Evolutionary conservation across 2,797 vertebrate genomes (phyloP).

Genomic region (Lacerta agilis): DNA sequence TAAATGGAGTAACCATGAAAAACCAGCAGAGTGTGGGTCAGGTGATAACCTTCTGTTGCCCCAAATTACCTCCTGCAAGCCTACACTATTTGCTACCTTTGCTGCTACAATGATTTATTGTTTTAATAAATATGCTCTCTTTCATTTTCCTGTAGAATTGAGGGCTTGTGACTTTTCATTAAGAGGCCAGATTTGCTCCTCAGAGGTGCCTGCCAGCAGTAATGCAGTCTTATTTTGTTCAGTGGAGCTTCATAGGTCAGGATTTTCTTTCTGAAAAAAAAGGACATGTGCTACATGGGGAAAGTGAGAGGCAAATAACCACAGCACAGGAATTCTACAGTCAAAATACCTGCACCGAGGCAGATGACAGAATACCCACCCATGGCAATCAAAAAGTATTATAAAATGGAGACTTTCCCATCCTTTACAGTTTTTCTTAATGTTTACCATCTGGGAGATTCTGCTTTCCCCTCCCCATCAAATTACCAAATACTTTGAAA

Average conservation of each 20-base stretch:
- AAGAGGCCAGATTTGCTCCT: not conserved
- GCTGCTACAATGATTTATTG: constrained; percentile 19
- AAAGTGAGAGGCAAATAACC: not conserved
- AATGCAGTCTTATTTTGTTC: not conserved
- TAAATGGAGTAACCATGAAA: not conserved
- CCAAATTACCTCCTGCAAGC: not conserved
- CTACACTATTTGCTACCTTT: not conserved
- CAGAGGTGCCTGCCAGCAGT: not conserved
- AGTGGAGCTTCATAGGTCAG: not conserved
- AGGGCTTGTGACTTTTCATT: constrained; percentile 1
- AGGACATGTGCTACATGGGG: not conserved
- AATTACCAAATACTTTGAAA: not conserved
- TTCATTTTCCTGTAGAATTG: constrained; percentile 3
- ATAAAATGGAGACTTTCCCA: not conserved
- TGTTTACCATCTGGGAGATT: not conserved
- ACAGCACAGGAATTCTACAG: not conserved
- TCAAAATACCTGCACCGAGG: not conserved
- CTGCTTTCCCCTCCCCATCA: not conserved
- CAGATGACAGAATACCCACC: not conserved
- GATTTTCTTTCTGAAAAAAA: not conserved
- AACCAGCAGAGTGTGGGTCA: not conserved
- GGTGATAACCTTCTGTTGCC: not conserved
- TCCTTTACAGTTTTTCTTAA: not conserved
- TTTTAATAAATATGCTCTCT: constrained; percentile 25
- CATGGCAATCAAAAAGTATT: not conserved